Percentiles rank a stretch among this genome's conserved stretches.
phyloP scores from a whole-genome alignment of 2,797 vertebrate species.

The Arctocebus calabarensis region DNA sequence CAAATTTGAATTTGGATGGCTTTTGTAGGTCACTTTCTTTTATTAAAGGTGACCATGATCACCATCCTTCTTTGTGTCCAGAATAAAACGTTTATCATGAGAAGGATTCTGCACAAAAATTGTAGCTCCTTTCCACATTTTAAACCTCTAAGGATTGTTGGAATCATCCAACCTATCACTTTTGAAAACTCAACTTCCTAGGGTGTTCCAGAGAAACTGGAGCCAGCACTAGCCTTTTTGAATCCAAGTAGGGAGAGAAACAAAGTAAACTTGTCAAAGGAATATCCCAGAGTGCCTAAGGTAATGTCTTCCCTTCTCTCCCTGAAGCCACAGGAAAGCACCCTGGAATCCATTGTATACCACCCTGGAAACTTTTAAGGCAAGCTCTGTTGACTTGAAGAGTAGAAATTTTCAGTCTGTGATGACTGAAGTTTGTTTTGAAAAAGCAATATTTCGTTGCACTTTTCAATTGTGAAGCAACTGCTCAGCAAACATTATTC shows the following conservation, averaged over 20 bases:
- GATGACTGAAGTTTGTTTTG: slow-evolving; percentile 43
- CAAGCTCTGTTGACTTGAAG: neutral
- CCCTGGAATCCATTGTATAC: neutral
- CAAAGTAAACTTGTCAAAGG: slow-evolving; percentile 28
- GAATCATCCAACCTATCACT: neutral
- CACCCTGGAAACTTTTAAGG: neutral
- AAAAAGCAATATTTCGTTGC: slow-evolving; percentile 46
- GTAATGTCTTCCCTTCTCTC: neutral
- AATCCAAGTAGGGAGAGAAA: slow-evolving; percentile 47
- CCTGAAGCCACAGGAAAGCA: neutral
- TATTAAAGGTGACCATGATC: neutral
- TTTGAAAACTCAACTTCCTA: neutral
- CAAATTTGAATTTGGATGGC: slow-evolving; percentile 47
- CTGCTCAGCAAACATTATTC: slow-evolving; percentile 35
- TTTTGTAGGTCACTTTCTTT: slow-evolving; percentile 58
- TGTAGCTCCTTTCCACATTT: slow-evolving; percentile 31
- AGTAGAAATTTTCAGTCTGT: slow-evolving; percentile 39
- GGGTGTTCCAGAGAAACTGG: neutral
- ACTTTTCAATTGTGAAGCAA: slow-evolving; percentile 53
- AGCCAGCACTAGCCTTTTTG: neutral
- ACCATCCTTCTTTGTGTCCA: neutral
- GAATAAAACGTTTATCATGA: slow-evolving; percentile 26
- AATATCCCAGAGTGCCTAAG: neutral
- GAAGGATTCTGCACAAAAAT: neutral
- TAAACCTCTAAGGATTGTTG: slow-evolving; percentile 36